phyloP scores from a whole-genome alignment of 2,797 vertebrate species.

The Anabas testudineus region DNA sequence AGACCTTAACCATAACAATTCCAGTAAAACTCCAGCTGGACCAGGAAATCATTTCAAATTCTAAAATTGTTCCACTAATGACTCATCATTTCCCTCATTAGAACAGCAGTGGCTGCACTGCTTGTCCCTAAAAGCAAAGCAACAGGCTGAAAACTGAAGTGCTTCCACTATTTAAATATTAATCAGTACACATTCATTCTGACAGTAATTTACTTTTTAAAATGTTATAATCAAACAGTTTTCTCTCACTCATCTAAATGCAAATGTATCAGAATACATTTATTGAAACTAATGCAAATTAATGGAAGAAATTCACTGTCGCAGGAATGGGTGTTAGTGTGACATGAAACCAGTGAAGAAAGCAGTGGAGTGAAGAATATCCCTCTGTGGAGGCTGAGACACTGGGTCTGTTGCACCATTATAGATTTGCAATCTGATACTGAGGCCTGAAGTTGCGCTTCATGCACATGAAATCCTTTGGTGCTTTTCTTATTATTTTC shows the following conservation, averaged over 20 bases:
- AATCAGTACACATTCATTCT: constrained; percentile 1
- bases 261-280: background rate
- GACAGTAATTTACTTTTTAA: constrained; percentile 19
- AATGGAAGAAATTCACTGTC: too few species aligned
- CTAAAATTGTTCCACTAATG: background rate
- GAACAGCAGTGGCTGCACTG: background rate
- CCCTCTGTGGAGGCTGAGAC: constrained; percentile 14
- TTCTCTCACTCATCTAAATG: constrained; percentile 2
- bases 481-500: background rate
- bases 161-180: constrained; percentile 4
- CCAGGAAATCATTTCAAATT: background rate
- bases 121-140: background rate
- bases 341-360: constrained; percentile 3
- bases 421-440: constrained; percentile 41
- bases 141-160: background rate
- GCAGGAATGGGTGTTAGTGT: background rate
- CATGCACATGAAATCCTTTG: background rate
- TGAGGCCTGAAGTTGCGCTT: background rate
- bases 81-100: constrained; percentile 28
- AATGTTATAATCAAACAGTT: background rate
- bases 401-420: constrained; percentile 16
- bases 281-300: too few species aligned
- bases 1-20: background rate
- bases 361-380: constrained; percentile 11
- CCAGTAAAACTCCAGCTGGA: background rate